Percentiles rank a stretch among this genome's conserved stretches.
These are phyloP conservation scores for Eurystomus gularis DNA, from an alignment of 2,113 vertebrate species.

Conservation along the genomic window DNA sequence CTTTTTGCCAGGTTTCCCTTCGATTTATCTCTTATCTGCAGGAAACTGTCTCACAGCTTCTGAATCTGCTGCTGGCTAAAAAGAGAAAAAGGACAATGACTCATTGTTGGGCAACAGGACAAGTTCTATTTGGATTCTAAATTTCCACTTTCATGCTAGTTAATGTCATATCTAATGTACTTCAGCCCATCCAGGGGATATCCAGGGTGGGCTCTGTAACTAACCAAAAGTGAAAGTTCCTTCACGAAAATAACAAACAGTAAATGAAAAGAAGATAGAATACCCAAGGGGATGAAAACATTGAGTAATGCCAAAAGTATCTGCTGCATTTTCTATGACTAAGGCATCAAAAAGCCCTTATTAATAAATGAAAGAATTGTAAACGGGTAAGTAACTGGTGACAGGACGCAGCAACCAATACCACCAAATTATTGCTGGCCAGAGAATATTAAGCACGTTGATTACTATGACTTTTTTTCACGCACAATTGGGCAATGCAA, in stretches of 20 bases:
- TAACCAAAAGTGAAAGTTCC: slow-evolving; percentile 72
- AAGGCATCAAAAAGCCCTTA: slow-evolving; percentile 29
- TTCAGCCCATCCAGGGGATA: slow-evolving; percentile 54
- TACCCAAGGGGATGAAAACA: slow-evolving; percentile 43
- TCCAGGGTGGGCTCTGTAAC: slow-evolving; percentile 63
- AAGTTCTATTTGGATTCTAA: slow-evolving; percentile 50
- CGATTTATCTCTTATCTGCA: slow-evolving; percentile 82
- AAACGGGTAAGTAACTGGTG: not conserved
- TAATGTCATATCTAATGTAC: slow-evolving; percentile 22
- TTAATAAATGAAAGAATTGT: not conserved
- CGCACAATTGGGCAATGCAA: not conserved
- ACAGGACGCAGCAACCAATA: not conserved
- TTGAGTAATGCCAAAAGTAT: not conserved
- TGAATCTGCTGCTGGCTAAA: slow-evolving; percentile 70
- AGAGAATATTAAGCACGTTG: not conserved
- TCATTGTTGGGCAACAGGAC: slow-evolving; percentile 70
- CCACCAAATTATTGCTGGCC: not conserved
- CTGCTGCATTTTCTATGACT: slow-evolving; percentile 5
- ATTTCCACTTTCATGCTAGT: slow-evolving; percentile 56
- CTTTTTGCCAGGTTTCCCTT: slow-evolving; percentile 72
- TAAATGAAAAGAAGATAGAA: slow-evolving; percentile 57
- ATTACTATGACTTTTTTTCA: not conserved
- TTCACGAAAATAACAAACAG: slow-evolving; percentile 66
- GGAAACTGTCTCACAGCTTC: slow-evolving; percentile 81
- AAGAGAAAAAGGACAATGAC: slow-evolving; percentile 73